A percentile compares a stretch with the other conserved stretches of the same genome.
Conservation (phyloP, 2,888 invertebrate genomes). For the Epinotia nisella region DNA sequence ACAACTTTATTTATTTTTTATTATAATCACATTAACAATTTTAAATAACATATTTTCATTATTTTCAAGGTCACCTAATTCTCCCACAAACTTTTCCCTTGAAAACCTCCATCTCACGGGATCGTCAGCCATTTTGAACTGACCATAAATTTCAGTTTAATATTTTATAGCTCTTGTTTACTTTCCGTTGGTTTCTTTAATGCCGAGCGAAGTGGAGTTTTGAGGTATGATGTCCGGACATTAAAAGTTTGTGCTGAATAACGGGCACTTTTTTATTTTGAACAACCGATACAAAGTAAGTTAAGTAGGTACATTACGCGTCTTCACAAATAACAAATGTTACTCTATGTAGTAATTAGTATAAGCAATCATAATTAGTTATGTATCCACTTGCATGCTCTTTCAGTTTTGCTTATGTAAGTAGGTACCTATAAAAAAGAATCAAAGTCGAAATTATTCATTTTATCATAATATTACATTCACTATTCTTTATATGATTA, state of each 20-base stretch:
- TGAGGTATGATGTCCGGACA: constrained; percentile 33
- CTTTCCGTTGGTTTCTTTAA: constrained; percentile 32
- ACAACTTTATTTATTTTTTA: too few relatives aligned
- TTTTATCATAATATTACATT: too few relatives aligned
- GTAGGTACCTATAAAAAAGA: too few relatives aligned
- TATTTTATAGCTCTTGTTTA: constrained; percentile 42
- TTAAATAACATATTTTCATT: constrained; percentile 15
- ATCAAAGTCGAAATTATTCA: too few relatives aligned
- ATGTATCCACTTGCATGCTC: too few relatives aligned
- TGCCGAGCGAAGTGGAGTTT: constrained; percentile 35
- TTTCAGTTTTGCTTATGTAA: too few relatives aligned
- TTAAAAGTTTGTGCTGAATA: constrained; percentile 29
- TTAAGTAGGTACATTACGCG: neutral
- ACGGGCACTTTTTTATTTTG: neutral
- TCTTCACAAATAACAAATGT: too few relatives aligned
- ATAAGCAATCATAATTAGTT: too few relatives aligned
- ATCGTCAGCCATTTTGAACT: constrained; percentile 34
- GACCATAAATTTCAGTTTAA: constrained; percentile 43
- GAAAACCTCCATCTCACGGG: constrained; percentile 27
- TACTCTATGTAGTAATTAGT: too few relatives aligned
- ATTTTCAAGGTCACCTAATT: constrained; percentile 13
- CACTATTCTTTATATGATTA: too few relatives aligned
- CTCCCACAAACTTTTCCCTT: constrained; percentile 12
- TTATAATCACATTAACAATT: neutral
- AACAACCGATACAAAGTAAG: neutral